Evolutionary conservation across 2,888 invertebrate species (phyloP), one percentile per base, ranked within the genome.

Genomic region (Plagodis pulveraria): DNA sequence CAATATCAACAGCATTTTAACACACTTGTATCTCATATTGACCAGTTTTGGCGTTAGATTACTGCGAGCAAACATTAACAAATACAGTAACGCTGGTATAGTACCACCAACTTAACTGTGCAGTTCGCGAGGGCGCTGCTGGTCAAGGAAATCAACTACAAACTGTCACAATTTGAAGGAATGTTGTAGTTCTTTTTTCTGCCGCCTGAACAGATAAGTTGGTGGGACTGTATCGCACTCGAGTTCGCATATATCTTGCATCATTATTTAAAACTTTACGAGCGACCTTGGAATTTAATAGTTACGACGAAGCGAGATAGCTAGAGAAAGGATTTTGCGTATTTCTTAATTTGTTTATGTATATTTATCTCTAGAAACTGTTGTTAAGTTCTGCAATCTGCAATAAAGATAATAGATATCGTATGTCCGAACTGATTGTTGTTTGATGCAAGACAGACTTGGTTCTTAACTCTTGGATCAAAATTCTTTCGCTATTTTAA

Each of bases 311-410:
- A 38, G n/a, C 9, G 10, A 46, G 49, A 12, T 49, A 52, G 33
- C 22, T 8, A 56, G 60, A 61, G 60, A 61, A 61, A 61, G 60
- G 60, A 56, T 48, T 22, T 55, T 46, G 12, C 8, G 41, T 12
- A 35, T 60, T 56, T 60, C 60, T 51, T 48, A 55, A 60, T 49
- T 51, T 56, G 22, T 51, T 55, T 60, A 45, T 12, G 42, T 8
- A 35, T 50, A 46, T 41, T 58, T 58, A 22, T 22, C 22, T 54
- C 36, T 42, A 22, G 59, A 47, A 49, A 47, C 48, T 5, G 34
- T 7, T 50, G 38, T 22, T 40, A 9, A 11, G 41, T 53, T 53
- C 41, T 36, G 43, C 45, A 54, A 58, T 12, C 6, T 10, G 40
- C 40, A 40, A 40, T 40, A 7, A 40, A 36, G 9, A 22, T 22